phyloP scores from a whole-genome alignment of 2,797 vertebrate species.

The Eulemur mongoz region DNA sequence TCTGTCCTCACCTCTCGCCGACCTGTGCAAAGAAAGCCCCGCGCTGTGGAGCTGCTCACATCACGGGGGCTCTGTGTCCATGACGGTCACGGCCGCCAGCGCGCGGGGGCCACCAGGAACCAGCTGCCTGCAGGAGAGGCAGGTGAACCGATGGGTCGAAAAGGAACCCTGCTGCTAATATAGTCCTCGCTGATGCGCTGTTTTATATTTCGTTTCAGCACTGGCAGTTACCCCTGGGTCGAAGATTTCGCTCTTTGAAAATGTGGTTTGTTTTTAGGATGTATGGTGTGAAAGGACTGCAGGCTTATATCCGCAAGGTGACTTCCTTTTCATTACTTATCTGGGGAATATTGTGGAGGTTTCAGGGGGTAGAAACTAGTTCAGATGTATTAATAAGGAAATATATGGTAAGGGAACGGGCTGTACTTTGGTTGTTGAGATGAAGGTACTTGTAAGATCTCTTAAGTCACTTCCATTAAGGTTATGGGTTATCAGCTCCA shows the following conservation, averaged over 20 bases:
- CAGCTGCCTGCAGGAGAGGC: neutral
- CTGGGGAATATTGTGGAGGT: neutral
- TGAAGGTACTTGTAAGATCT: neutral
- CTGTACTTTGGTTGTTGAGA: neutral
- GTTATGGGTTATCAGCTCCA: neutral
- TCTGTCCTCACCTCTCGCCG: accelerated
- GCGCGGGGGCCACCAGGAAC: neutral
- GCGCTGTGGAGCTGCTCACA: neutral
- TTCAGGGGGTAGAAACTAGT: neutral
- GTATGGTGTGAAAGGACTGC: slow-evolving; percentile 93
- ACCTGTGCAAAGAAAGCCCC: neutral
- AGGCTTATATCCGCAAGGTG: slow-evolving; percentile 96
- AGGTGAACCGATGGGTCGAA: accelerated
- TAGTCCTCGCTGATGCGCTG: neutral
- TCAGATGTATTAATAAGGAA: neutral
- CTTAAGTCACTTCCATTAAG: neutral
- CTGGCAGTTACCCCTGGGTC: slow-evolving; percentile 97
- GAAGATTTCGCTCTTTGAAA: slow-evolving; percentile 97
- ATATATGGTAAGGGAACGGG: too few species aligned
- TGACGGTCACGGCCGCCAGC: neutral
- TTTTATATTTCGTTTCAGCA: slow-evolving; percentile 86
- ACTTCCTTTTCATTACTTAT: neutral
- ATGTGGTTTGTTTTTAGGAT: slow-evolving; percentile 98
- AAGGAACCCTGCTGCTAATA: neutral
- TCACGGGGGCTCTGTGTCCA: too few species aligned